These are phyloP conservation scores for Thamnophis sirtalis DNA, from an alignment of 2,113 vertebrate genomes.

Conservation along the genomic window DNA sequence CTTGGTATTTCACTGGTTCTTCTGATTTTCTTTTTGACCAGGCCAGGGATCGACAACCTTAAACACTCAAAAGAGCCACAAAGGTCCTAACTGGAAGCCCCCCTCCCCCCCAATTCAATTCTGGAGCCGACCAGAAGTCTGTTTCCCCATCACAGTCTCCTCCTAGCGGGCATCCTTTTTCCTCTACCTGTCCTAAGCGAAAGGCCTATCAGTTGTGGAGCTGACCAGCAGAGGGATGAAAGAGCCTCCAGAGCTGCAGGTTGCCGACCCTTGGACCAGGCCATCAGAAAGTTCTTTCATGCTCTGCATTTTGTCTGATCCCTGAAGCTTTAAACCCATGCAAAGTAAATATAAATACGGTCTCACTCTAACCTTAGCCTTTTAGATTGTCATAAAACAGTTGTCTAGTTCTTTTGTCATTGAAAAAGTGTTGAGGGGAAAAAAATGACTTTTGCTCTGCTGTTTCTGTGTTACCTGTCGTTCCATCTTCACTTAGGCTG, in stretches of 20 bases:
- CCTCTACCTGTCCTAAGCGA: too few relatives aligned
- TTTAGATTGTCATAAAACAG: background rate
- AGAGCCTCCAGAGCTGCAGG: too few relatives aligned
- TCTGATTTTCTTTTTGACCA: background rate
- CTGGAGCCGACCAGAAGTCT: too few relatives aligned
- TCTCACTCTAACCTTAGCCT: background rate
- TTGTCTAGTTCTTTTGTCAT: background rate
- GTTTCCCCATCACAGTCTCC: too few relatives aligned
- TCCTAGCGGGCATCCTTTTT: too few relatives aligned
- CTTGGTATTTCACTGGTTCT: background rate
- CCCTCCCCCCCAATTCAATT: too few relatives aligned
- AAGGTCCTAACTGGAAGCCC: too few relatives aligned
- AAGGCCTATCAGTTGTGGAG: too few relatives aligned
- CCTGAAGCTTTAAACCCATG: background rate
- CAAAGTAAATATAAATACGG: background rate
- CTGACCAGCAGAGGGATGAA: too few relatives aligned
- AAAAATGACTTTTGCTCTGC: background rate
- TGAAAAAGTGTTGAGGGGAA: background rate
- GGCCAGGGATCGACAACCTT: background rate
- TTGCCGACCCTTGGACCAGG: too few relatives aligned
- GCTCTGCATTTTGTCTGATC: background rate
- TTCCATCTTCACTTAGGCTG: background rate
- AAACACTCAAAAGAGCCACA: too few relatives aligned
- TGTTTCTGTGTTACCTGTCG: background rate
- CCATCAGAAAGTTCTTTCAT: background rate